phyloP scores from a whole-genome alignment of 2,113 vertebrate genomes.

The Passer domesticus region DNA sequence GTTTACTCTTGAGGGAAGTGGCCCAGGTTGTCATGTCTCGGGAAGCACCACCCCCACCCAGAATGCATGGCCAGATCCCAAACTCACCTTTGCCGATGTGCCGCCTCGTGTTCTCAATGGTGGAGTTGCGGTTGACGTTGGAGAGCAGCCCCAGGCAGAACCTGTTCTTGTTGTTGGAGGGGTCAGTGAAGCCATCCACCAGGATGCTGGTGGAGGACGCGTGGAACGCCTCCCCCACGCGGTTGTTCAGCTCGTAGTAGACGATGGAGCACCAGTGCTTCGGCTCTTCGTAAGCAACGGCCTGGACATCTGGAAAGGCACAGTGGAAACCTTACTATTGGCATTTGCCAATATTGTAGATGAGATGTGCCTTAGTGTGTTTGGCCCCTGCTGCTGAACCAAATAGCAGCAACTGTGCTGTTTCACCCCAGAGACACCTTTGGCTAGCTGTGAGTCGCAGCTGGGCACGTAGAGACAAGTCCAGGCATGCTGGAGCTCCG shows the following conservation, averaged over 20 bases:
- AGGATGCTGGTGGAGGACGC: constrained; percentile 95
- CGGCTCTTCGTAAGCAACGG: constrained; percentile 95
- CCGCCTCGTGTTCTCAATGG: constrained; percentile 96
- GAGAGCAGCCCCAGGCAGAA: constrained; percentile 98
- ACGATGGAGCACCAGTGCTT: constrained; percentile 99
- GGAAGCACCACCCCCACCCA: fast-evolving
- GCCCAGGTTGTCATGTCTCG: fast-evolving
- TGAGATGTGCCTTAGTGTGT: too few relatives aligned
- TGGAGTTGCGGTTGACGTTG: constrained; percentile 98
- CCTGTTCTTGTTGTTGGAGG: constrained; percentile 97
- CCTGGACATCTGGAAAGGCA: constrained; percentile 88
- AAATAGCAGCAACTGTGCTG: too few relatives aligned
- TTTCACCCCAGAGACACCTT: too few relatives aligned
- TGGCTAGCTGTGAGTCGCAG: too few relatives aligned
- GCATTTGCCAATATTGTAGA: too few relatives aligned
- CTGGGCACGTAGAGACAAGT: too few relatives aligned
- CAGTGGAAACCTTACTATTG: constrained; percentile 22
- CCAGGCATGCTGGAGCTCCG: too few relatives aligned
- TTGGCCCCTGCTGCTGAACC: too few relatives aligned
- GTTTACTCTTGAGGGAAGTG: background rate
- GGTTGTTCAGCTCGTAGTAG: constrained; percentile 99
- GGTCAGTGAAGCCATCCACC: constrained; percentile 98
- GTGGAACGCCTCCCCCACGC: constrained; percentile 95
- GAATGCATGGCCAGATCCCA: background rate
- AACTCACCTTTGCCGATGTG: constrained; percentile 94